Base-by-base conservation (phyloP, 2,113 vertebrate species). In the Hippocampus guttulatus region DNA sequence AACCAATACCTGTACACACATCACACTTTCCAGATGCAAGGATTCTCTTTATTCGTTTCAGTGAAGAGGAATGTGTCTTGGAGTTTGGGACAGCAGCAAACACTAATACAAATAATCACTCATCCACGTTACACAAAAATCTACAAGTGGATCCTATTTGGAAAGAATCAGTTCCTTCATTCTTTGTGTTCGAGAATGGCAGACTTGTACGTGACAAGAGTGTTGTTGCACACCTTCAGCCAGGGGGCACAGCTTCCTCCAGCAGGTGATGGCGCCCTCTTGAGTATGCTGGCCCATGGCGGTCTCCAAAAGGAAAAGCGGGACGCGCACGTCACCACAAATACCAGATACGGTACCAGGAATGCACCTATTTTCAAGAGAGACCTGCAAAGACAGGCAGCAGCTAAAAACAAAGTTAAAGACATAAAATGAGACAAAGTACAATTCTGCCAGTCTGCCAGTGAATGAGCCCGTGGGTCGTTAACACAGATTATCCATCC, bases 1-100 rank as follows among this genome's bases (percentile, higher is more conserved):
- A 94, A 6, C 96, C 96, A 14, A 98, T 90, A 81, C 96, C 96
- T 99, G 81, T 33, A 20, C 47, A 16, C 41, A 45, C 47, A 49
- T 49, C 15, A 47, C 45, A 47, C 15, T 3, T 49, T 15, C 3
- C 2, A 14, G 47, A 9, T 12, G 43, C 14, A 16, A 47, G 11
- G 1, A 47, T 14, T 47, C 12, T 45, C 10, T 45, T 45, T 9
- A 45, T 2, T 45, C 11, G 12, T 45, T 45, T 12, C 43, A 45
- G 12, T 33, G 30, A 33, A 33, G 30, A 33, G 30, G 1, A 33
- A 33, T 33, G 30, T 33, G 30, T 33, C 30, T 33, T 33, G 0
- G 30, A 33, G 30, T 33, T 33, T 33, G 30, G 30, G 30, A 33
- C 30, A 5, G 30, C 30, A 33, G 30, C 30, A 33, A 33, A 33